Conservation (phyloP, 2,888 invertebrate species). For the Bedellia somnulentella region DNA sequence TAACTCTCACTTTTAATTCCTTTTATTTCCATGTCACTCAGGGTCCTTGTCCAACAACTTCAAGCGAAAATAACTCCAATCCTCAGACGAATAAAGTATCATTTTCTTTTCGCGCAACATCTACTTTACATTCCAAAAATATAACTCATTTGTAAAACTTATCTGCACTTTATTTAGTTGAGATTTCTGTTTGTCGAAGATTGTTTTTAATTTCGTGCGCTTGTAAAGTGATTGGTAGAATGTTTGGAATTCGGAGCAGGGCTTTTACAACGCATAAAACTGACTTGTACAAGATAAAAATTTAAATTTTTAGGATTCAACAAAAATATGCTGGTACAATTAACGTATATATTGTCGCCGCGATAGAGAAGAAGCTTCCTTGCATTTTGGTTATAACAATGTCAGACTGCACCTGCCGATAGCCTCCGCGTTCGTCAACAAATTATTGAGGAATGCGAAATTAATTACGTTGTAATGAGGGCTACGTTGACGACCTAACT, state of each 20-base stretch:
- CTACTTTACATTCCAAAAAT: conserved; percentile 49
- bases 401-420: conserved; percentile 16
- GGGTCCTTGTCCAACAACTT: conserved; percentile 14
- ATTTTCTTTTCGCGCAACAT: conserved; percentile 10
- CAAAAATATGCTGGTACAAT: no score
- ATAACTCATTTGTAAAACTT: conserved; percentile 55
- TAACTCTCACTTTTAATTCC: conserved; percentile 58
- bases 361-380: no score
- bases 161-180: conserved; percentile 58
- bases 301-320: no score
- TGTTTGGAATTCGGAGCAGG: conserved; percentile 2
- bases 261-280: no score
- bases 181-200: conserved; percentile 39
- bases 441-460: conserved; percentile 9
- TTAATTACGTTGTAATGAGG: conserved; percentile 10
- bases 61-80: conserved; percentile 16
- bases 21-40: conserved; percentile 44
- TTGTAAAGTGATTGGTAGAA: conserved; percentile 15
- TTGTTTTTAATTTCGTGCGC: conserved; percentile 27
- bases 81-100: conserved; percentile 11
- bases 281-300: no score
- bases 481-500: background rate
- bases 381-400: no score
- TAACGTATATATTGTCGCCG: no score
- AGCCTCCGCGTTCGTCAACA: no score